Conservation (phyloP, 1,140 invertebrate genomes). For the Atta texana region DNA sequence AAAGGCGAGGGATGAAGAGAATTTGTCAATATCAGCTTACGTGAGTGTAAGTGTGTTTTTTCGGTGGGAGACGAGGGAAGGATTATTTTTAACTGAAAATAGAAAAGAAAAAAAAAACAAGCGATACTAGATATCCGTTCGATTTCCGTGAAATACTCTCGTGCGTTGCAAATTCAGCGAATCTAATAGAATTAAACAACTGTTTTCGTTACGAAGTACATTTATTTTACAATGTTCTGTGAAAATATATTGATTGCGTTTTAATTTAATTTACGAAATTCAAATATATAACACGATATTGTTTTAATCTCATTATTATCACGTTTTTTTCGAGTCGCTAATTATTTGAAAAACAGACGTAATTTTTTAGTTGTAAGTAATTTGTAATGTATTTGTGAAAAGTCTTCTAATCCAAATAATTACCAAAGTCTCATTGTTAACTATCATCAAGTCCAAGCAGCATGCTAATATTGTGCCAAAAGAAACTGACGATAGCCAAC, state of each 20-base stretch:
- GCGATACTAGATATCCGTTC: constrained; percentile 15
- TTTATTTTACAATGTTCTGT: constrained; percentile 6
- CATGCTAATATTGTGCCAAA: constrained; percentile 68
- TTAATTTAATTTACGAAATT: not conserved
- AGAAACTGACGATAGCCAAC: constrained; percentile 26
- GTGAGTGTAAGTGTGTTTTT: constrained; percentile 39
- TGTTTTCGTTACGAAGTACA: not conserved
- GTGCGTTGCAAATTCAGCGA: constrained; percentile 61
- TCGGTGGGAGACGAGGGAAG: constrained; percentile 30
- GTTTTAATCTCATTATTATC: not conserved
- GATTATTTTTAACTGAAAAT: constrained; percentile 27
- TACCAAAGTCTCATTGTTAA: not conserved
- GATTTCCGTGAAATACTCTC: not conserved
- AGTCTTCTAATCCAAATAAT: not conserved
- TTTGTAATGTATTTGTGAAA: not conserved
- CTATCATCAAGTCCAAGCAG: constrained; percentile 9
- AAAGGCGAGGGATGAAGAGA: constrained; percentile 53
- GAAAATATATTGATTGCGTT: not conserved
- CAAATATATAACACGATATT: not conserved
- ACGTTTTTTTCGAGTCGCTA: not conserved
- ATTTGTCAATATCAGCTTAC: constrained; percentile 57
- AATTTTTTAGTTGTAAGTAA: too few species aligned
- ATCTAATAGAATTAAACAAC: not conserved
- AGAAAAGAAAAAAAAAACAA: not conserved
- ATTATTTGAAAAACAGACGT: not conserved